Percentiles rank a stretch among this genome's conserved stretches.
Conservation (phyloP, 2,797 vertebrate species). For the Myotis planiceps region DNA sequence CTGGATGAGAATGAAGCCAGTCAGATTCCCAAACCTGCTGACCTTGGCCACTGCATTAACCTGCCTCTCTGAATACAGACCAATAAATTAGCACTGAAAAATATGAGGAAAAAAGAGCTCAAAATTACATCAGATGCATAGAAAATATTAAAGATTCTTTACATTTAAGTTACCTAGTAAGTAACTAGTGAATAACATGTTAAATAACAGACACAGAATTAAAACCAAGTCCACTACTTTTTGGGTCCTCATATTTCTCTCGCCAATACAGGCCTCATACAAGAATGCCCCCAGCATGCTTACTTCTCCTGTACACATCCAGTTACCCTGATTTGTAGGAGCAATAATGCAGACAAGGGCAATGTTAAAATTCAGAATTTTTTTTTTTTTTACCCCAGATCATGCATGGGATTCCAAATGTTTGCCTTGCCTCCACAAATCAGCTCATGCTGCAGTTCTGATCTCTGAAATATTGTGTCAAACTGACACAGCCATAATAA, state of each 20-base stretch:
- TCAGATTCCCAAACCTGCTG: neutral
- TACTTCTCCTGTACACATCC: neutral
- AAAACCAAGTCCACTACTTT: neutral
- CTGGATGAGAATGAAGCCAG: neutral
- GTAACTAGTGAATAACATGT: too few species aligned
- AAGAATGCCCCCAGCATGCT: neutral
- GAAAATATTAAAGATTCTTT: neutral
- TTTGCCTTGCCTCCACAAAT: neutral
- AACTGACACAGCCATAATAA: slow-evolving; percentile 62
- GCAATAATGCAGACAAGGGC: neutral
- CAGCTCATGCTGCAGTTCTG: neutral
- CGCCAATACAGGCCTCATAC: neutral
- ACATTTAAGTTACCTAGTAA: neutral
- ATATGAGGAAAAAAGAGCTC: neutral
- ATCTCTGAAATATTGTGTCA: slow-evolving; percentile 58
- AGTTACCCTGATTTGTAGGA: neutral
- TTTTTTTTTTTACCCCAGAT: neutral
- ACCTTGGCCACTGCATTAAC: neutral
- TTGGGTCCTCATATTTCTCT: neutral
- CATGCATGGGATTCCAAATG: neutral
- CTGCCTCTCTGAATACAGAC: neutral
- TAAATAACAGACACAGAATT: neutral
- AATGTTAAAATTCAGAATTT: neutral
- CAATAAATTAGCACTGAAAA: neutral
- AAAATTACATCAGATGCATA: neutral